Evolutionary conservation across 2,888 invertebrate species (phyloP).

Genomic region (Synanthedon tipuliformis): DNA sequence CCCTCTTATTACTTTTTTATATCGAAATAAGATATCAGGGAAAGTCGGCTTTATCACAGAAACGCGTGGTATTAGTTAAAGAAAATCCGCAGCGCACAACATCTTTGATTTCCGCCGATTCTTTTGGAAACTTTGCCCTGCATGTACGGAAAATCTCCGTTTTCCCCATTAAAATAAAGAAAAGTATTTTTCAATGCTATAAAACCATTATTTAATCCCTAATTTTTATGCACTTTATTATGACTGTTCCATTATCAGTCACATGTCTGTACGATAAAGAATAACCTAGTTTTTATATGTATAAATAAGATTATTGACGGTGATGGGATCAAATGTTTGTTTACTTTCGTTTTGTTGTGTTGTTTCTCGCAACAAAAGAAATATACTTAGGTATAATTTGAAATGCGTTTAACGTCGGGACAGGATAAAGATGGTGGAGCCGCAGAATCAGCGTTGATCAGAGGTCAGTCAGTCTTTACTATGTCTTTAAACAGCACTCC

Average conservation of each 20-base stretch:
- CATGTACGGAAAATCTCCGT: too few relatives aligned
- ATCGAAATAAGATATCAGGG: too few relatives aligned
- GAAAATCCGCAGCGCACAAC: too few relatives aligned
- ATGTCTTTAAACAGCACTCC: neutral
- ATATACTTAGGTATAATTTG: neutral
- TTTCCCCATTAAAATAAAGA: too few relatives aligned
- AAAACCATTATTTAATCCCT: too few relatives aligned
- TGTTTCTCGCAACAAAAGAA: neutral
- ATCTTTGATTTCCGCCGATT: too few relatives aligned
- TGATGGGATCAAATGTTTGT: slow-evolving; percentile 16
- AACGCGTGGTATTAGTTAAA: too few relatives aligned
- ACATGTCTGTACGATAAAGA: slow-evolving; percentile 49
- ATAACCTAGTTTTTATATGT: slow-evolving; percentile 57
- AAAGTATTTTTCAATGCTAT: too few relatives aligned
- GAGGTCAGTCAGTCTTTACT: slow-evolving; percentile 31
- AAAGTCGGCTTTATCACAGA: too few relatives aligned
- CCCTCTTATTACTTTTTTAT: too few relatives aligned
- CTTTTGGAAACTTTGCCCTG: too few relatives aligned
- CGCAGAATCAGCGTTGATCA: slow-evolving; percentile 33
- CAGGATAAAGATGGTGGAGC: slow-evolving; percentile 58
- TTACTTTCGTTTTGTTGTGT: neutral
- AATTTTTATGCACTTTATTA: slow-evolving; percentile 19
- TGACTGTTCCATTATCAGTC: slow-evolving; percentile 44
- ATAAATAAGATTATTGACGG: slow-evolving; percentile 49
- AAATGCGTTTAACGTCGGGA: slow-evolving; percentile 49